Base-by-base conservation (phyloP, 2,113 vertebrate species). In the Labeo catla region DNA sequence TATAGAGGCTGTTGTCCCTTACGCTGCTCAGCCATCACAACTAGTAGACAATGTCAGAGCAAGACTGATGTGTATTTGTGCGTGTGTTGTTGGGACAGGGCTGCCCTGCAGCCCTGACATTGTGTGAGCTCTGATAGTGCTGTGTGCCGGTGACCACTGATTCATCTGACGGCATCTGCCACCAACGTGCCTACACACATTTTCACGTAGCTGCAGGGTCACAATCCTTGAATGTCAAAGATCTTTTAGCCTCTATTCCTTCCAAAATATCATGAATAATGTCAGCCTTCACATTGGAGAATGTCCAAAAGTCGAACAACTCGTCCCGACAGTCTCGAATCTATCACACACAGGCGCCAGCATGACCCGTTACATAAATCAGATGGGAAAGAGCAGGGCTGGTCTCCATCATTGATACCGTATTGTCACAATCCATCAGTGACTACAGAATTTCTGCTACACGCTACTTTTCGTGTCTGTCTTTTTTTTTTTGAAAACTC, bases 171-270 rank as follows among this genome's bases (percentile, higher is more conserved):
- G 65, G 65, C 36, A 76, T 84, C 87, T 87, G 80, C 85, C 90
- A 84, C 54, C 47, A 50, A 39, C 45, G 50, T 45, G 78, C 80
- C 83, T 85, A 70, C 85, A 82, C 21, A 59, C 72, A 83, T 78
- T 52, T 61, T 93, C 94, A 89, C 93, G 89, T 95, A 93, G 94
- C 96, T 95, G 84, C 93, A 89, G 93, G 94, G 95, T 89, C 92
- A 93, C 93, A 93, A 95, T 93, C 93, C 90, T 91, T 95, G 95
- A 96, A 94, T 95, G 94, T 95, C 95, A 94, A 91, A n/a, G 92
- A 96, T 95, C 93, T 93, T 93, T 96, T 95, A 93, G 92, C 90
- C 91, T 84, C 83, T 87, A 91, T 93, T 88, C 93, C 93, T 92
- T 88, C 90, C 72, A 90, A 94, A 94, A 94, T 74, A 88, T 93